phyloP scores from a whole-genome alignment of 53 echinoderm and acorn worm genomes.

The Arbacia lixula region DNA sequence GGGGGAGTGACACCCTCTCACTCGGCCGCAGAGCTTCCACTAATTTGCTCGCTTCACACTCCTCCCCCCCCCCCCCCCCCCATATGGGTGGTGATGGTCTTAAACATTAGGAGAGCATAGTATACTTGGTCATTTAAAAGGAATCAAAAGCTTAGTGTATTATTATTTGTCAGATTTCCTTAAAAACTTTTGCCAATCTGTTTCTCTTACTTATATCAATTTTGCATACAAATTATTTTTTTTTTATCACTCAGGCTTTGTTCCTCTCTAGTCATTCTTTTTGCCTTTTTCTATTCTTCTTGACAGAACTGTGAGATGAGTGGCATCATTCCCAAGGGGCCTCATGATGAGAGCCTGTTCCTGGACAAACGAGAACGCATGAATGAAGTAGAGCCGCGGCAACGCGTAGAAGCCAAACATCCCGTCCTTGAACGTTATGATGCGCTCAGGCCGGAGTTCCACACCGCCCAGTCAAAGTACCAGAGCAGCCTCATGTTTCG shows the following conservation, averaged over 20 bases:
- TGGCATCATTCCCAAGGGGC: constrained; percentile 93
- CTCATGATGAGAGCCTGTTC: constrained; percentile 91
- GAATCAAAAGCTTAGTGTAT: no score
- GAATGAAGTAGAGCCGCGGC: constrained; percentile 88
- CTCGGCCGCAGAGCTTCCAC: no score
- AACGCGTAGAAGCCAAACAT: constrained; percentile 80
- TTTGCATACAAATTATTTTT: no score
- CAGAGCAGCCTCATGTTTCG: constrained; percentile 98
- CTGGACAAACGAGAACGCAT: constrained; percentile 93
- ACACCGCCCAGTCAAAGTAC: constrained; percentile 95
- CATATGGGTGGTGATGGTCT: no score
- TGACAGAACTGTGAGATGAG: constrained; percentile 94
- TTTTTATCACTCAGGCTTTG: neutral
- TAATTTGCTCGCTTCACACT: no score
- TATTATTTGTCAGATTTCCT: no score
- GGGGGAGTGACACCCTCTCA: no score
- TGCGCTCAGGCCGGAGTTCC: constrained; percentile 89
- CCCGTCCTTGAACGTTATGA: constrained; percentile 76
- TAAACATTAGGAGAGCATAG: no score
- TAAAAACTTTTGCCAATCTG: no score
- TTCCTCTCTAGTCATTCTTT: neutral
- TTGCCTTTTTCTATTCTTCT: neutral
- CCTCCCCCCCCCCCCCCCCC: no score
- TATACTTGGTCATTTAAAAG: no score
- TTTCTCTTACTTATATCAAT: no score